These are phyloP conservation scores for Parazoanthus atlanticus DNA, from an alignment of 92 coral and sea anemone genomes.

Conservation along the genomic window DNA sequence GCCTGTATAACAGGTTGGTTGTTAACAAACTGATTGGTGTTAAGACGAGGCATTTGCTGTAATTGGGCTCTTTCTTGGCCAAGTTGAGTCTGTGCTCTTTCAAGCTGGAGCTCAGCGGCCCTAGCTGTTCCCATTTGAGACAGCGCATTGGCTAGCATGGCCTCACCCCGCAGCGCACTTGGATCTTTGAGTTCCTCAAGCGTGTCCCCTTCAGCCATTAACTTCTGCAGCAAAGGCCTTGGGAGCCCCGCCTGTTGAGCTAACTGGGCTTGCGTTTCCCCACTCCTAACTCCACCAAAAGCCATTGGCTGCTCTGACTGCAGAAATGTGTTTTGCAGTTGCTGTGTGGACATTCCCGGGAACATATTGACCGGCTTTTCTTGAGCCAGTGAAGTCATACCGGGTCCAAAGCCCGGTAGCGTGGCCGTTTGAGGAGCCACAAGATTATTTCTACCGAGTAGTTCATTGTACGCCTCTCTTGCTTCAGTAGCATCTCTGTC, in stretches of 20 bases:
- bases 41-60: slow-evolving; percentile 15
- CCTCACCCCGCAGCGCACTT: background rate
- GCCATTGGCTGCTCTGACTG: slow-evolving; percentile 6
- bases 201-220: slow-evolving; percentile 47
- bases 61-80: slow-evolving; percentile 23
- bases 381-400: slow-evolving; percentile 18
- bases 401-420: slow-evolving; percentile 33
- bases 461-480: slow-evolving; percentile 73
- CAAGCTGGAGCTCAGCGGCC: slow-evolving; percentile 27
- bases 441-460: slow-evolving; percentile 69
- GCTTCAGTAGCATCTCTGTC: slow-evolving; percentile 68
- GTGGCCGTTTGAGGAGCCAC: slow-evolving; percentile 21
- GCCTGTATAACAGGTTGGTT: slow-evolving; percentile 16
- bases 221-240: slow-evolving; percentile 23
- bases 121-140: slow-evolving; percentile 5
- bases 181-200: slow-evolving; percentile 33
- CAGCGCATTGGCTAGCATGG: slow-evolving; percentile 21
- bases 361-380: slow-evolving; percentile 22
- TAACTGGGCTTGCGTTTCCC: slow-evolving; percentile 4
- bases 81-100: slow-evolving; percentile 28
- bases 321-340: background rate
- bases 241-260: slow-evolving; percentile 40
- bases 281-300: slow-evolving; percentile 4
- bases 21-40: background rate
- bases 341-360: slow-evolving; percentile 13